Evolutionary conservation across 2,797 vertebrate species (phyloP).

Genomic region (Pithecia hirsuta): DNA sequence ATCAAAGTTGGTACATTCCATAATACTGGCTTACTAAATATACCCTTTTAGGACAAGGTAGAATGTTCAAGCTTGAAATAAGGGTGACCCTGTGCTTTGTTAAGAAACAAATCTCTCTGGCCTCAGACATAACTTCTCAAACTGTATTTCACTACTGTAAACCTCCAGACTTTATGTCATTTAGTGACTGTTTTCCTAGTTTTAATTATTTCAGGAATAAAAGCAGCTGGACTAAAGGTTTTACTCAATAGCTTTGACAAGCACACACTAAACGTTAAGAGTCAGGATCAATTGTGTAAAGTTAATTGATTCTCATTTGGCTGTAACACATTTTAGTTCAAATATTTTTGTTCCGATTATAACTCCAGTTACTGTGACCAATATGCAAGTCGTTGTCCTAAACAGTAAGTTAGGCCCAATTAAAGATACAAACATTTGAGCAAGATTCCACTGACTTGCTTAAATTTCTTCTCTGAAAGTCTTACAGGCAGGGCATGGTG

Average conservation of each 20-base stretch:
- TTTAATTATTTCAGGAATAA: constrained; percentile 49
- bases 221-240: not conserved
- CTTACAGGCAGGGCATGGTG: not conserved
- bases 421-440: not conserved
- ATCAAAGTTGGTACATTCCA: not conserved
- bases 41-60: not conserved
- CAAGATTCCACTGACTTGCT: not conserved
- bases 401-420: not conserved
- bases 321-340: not conserved
- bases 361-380: constrained; percentile 33
- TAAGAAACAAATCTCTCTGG: not conserved
- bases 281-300: constrained; percentile 58
- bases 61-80: not conserved
- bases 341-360: constrained; percentile 16
- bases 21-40: not conserved
- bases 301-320: constrained; percentile 64
- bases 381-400: not conserved
- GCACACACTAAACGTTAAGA: constrained; percentile 48
- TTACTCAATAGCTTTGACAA: constrained; percentile 57
- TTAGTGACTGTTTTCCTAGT: constrained; percentile 21
- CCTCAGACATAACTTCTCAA: not conserved
- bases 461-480: not conserved
- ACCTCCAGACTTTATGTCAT: not conserved
- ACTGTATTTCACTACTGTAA: not conserved
- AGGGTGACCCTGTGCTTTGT: not conserved